These are phyloP conservation scores for Galerucella pusilla DNA, from an alignment of 2,888 invertebrate genomes.

Conservation along the genomic window DNA sequence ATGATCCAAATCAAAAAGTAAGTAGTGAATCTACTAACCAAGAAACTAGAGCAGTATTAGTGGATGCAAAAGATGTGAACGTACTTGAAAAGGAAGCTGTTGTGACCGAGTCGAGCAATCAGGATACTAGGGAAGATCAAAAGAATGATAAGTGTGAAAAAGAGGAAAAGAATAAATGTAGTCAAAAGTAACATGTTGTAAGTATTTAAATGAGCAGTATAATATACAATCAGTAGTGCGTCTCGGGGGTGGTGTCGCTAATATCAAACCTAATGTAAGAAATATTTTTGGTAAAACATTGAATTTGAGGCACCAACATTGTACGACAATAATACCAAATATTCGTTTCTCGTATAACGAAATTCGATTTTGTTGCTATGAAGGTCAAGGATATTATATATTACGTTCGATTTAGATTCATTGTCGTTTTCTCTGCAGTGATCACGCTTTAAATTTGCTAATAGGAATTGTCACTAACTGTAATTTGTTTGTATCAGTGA, in stretches of 20 bases:
- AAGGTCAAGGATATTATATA: too few relatives aligned
- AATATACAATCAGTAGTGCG: slow-evolving; percentile 9
- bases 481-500: too few relatives aligned
- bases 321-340: too few relatives aligned
- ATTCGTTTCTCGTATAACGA: too few relatives aligned
- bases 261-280: not conserved
- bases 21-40: not conserved
- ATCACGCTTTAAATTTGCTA: too few relatives aligned
- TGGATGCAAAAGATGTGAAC: slow-evolving; percentile 34
- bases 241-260: not conserved
- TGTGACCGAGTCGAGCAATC: not conserved
- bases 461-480: too few relatives aligned
- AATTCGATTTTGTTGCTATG: too few relatives aligned
- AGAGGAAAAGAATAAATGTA: slow-evolving; percentile 38
- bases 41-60: slow-evolving; percentile 24
- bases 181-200: not conserved
- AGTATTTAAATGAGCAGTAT: slow-evolving; percentile 5
- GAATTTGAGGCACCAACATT: not conserved
- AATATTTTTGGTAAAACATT: not conserved
- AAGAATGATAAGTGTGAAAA: slow-evolving; percentile 45
- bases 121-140: slow-evolving; percentile 28
- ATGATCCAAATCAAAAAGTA: not conserved
- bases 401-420: too few relatives aligned
- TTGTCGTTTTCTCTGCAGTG: too few relatives aligned
- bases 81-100: slow-evolving; percentile 5